Conservation (phyloP, 2,888 invertebrate species). For the Argyresthia albistria region DNA sequence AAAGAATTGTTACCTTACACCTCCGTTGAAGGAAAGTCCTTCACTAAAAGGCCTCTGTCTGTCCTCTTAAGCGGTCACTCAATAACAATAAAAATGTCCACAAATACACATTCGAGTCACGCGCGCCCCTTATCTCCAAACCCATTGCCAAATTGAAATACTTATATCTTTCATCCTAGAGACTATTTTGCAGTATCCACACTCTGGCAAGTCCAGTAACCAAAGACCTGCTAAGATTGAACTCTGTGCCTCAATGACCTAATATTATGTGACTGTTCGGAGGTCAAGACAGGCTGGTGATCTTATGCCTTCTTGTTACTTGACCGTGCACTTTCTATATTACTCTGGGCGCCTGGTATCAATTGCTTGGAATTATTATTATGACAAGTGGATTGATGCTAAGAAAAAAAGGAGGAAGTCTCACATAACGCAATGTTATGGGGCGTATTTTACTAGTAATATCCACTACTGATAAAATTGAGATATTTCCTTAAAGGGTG, state of each 20-base stretch:
- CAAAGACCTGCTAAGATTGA: constrained; percentile 21
- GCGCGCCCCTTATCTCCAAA: constrained; percentile 51
- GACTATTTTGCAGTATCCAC: not conserved
- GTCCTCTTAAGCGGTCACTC: constrained; percentile 44
- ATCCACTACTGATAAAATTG: not conserved
- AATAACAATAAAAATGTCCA: constrained; percentile 57
- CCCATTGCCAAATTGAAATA: constrained; percentile 67
- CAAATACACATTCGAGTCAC: constrained; percentile 54
- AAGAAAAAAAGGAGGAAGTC: not conserved
- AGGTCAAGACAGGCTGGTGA: constrained; percentile 21
- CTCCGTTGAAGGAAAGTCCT: no score
- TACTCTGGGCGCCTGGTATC: constrained; percentile 50
- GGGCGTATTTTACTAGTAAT: not conserved
- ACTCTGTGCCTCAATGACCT: not conserved
- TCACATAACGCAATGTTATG: not conserved
- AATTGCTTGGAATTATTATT: constrained; percentile 59
- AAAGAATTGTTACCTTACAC: no score
- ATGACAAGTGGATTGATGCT: constrained; percentile 20
- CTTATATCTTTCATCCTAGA: constrained; percentile 18
- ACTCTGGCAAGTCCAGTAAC: constrained; percentile 23
- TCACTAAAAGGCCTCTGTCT: not conserved
- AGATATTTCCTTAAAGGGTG: no score
- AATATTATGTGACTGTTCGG: not conserved
- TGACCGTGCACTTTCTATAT: constrained; percentile 45
- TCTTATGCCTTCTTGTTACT: constrained; percentile 25